These are phyloP conservation scores for human DNA, from an alignment of 2,113 vertebrate genomes.

Conservation along the genomic window DNA sequence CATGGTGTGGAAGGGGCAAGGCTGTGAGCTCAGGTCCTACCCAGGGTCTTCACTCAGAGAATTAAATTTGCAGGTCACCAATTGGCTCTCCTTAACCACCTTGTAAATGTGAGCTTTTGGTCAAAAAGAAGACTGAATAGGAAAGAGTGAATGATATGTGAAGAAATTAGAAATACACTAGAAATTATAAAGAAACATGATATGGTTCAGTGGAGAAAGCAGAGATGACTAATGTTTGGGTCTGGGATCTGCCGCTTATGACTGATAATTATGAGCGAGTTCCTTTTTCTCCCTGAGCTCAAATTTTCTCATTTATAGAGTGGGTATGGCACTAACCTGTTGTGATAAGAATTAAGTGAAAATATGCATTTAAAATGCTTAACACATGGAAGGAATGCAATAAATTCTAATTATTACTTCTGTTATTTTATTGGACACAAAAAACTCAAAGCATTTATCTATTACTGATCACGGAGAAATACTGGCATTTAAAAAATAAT, in stretches of 20 bases:
- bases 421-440: background rate
- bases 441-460: background rate
- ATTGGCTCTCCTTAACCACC: background rate
- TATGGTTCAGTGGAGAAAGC: background rate
- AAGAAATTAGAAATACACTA: background rate
- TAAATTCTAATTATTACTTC: background rate
- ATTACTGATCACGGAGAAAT: background rate
- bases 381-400: background rate
- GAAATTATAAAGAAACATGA: background rate
- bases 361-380: background rate
- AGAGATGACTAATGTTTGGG: background rate
- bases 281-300: background rate
- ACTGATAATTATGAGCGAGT: background rate
- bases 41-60: background rate
- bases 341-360: background rate
- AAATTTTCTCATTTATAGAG: background rate
- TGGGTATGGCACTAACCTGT: no score
- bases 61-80: background rate
- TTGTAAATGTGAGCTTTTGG: background rate
- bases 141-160: background rate
- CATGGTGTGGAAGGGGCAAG: rapidly evolving
- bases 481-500: background rate
- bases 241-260: background rate
- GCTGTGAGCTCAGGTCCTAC: background rate
- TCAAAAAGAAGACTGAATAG: background rate